phyloP scores from a whole-genome alignment of 2,113 vertebrate species.

The Caretta caretta region DNA sequence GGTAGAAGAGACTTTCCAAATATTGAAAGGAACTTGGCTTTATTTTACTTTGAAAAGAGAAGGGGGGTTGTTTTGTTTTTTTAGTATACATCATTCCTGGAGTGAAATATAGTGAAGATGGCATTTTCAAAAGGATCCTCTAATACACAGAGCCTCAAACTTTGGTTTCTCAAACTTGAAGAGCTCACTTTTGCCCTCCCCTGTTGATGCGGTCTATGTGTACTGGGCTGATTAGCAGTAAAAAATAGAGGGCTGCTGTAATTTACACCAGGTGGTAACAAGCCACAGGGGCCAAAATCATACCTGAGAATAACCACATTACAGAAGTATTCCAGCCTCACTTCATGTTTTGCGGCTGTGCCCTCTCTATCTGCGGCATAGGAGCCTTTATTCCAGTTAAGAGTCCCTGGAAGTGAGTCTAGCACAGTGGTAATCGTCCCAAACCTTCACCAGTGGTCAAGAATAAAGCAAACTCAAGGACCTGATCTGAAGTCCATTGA shows the following conservation, averaged over 20 bases:
- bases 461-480: neutral
- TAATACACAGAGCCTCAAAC: neutral
- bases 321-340: neutral
- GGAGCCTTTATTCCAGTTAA: neutral
- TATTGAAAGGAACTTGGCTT: neutral
- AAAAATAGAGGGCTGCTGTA: neutral
- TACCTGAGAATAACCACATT: slow-evolving; percentile 10
- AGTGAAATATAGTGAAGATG: neutral
- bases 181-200: rapidly evolving
- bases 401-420: neutral
- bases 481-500: neutral
- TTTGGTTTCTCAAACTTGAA: neutral
- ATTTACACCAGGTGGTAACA: neutral
- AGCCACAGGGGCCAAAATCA: neutral
- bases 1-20: neutral
- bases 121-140: neutral
- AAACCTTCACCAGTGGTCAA: neutral
- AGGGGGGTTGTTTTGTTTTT: neutral
- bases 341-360: neutral
- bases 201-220: no score
- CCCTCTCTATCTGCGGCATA: neutral
- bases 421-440: neutral
- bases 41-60: neutral
- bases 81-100: neutral
- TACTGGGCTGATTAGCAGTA: neutral